Evolutionary conservation across 2,888 invertebrate genomes (phyloP), one percentile per base, ranked within the genome.

Genomic region (Tachina grossa): DNA sequence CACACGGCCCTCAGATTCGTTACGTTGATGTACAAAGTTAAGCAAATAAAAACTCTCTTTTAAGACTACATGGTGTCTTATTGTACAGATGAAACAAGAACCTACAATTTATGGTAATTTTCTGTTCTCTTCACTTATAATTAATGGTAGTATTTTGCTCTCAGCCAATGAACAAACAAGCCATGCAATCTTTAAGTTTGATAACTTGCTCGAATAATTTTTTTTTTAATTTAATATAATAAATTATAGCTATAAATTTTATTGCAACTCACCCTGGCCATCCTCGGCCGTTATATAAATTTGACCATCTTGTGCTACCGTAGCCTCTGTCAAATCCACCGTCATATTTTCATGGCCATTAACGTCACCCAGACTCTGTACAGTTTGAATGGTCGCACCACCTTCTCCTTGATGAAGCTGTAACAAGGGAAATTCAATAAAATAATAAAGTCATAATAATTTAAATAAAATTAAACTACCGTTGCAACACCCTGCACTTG

Each of bases 231-330:
- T 22, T 22, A 22, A 2, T 22, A 22, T 49, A 49, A 47, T 13
- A 59, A 59, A 22, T 31, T 0, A 31, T 6, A 31, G 6, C 1
- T 6, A 31, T 59, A 59, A 16, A 43, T 13, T 45, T 14, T 71
- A 31, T 65, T 61, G 16, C 9, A 16, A 49, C 83, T 93, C 93
- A 97, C 97, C 97, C 93, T 97, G 97, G 81, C 98, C 98, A 93
- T 98, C 98, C 94, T 98, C 98, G 83, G 97, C 97, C 76, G 98
- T 98, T 90, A 98, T 95, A 90, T 98, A 98, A 91, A 98, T 96
- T 93, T 98, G 98, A 10, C 98, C 98, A 92, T 98, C 98, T 92
- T 97, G 97, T 91, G 96, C 97, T 89, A 98, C 94, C 81, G 97
- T 96, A 87, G 98, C 97, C 93, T 98, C 97, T n/a, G 97, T 96